Evolutionary conservation across 1,140 invertebrate genomes (phyloP).

Genomic region (Goniozus legneri): DNA sequence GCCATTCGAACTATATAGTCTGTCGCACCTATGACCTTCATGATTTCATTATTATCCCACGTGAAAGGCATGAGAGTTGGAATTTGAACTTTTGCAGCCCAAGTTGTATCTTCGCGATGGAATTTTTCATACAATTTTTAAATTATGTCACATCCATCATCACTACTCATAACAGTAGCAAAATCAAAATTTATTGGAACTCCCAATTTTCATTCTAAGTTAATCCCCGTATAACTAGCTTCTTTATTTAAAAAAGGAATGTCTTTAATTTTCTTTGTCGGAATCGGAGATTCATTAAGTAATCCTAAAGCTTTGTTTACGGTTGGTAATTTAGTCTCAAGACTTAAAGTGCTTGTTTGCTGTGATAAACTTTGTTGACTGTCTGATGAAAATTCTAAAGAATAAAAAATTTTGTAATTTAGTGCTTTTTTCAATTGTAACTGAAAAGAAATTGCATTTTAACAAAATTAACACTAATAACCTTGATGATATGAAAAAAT

Average conservation of each 20-base stretch:
- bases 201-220: background rate
- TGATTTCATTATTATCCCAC: conserved; percentile 1
- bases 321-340: background rate
- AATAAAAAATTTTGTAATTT: too few species aligned
- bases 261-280: background rate
- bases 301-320: background rate
- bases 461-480: too few species aligned
- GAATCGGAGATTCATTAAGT: conserved; percentile 3
- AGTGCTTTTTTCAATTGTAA: too few species aligned
- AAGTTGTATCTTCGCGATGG: background rate
- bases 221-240: background rate
- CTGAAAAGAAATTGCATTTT: too few species aligned
- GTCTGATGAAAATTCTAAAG: background rate
- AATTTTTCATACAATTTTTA: conserved; percentile 1
- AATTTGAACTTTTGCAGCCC: conserved; percentile 11
- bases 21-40: conserved; percentile 1
- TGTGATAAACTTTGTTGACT: background rate
- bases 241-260: conserved; percentile 1
- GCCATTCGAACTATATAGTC: conserved; percentile 1
- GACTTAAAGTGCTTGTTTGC: background rate
- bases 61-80: background rate
- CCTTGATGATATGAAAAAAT: too few species aligned
- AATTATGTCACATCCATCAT: background rate
- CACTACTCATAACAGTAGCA: background rate
- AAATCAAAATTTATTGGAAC: background rate